A percentile compares a stretch with the other conserved stretches of the same genome.
Conservation (phyloP, 1,140 invertebrate species). For the Listronotus bonariensis region DNA sequence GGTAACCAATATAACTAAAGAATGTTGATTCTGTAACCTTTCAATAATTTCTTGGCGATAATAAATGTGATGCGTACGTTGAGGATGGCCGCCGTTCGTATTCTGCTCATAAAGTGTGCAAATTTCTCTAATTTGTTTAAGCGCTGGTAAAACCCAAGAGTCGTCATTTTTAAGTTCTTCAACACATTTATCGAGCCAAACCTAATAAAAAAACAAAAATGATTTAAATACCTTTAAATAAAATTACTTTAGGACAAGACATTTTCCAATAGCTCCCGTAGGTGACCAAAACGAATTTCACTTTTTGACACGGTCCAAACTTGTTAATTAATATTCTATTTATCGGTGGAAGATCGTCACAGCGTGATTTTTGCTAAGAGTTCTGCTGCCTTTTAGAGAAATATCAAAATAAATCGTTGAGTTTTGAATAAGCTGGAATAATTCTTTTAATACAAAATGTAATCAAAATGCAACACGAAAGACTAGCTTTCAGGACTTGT, state of each 20-base stretch:
- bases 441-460: too few relatives aligned
- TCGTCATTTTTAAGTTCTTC: conserved; percentile 89
- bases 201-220: conserved; percentile 2
- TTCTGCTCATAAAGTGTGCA: conserved; percentile 87
- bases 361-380: too few relatives aligned
- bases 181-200: conserved; percentile 95
- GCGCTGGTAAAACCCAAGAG: conserved; percentile 89
- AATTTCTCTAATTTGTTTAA: conserved; percentile 96
- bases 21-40: conserved; percentile 88
- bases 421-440: too few relatives aligned
- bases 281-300: too few relatives aligned
- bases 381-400: too few relatives aligned
- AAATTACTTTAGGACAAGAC: background rate
- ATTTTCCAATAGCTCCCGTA: too few relatives aligned
- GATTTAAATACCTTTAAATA: background rate
- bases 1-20: conserved; percentile 90
- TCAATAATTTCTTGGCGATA: conserved; percentile 84
- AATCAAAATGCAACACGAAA: too few relatives aligned
- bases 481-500: too few relatives aligned
- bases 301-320: too few relatives aligned
- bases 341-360: too few relatives aligned
- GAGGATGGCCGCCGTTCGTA: conserved; percentile 59
- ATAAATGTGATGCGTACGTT: conserved; percentile 66
- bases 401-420: too few relatives aligned
- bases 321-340: too few relatives aligned